Evolutionary conservation across 1,140 invertebrate species (phyloP), one percentile per base, ranked within the genome.

Genomic region (Protaetia brevitarsis): DNA sequence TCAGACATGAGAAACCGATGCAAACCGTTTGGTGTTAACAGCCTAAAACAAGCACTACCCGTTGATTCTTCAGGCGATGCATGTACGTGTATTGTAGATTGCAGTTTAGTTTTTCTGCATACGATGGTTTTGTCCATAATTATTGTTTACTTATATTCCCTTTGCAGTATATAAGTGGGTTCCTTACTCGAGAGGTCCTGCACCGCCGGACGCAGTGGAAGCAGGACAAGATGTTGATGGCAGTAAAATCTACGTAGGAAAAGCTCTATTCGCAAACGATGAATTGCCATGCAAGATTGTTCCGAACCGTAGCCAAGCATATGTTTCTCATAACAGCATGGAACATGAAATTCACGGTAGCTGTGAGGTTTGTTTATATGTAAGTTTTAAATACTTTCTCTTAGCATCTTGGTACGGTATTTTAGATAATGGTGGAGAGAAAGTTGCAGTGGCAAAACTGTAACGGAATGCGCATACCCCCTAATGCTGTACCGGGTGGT

Each of bases 401-500:
- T 8, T 19, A 7, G 5, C 10, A 7, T n/a, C n/a, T n/a, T n/a
- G n/a, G 5, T 8, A 51, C 21, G 21, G 21, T 51, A 13, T 62
- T 36, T 36, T 60, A 79, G 77, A 68, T 78, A 34, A 37, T 84
- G 72, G 79, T 82, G 66, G 77, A 73, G 2, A 64, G 71, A 30
- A 72, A 78, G 41, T 77, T 84, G 31, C 68, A 76, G 16, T 88
- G 86, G 86, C 75, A 30, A 74, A 8, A 71, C 78, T 11, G 71
- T 68, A 62, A 74, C 84, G 66, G 86, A 85, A 1, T 23, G 16
- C 71, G 77, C 10, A 79, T 87, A 5, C 87, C 87, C 0, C 74
- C 77, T 1, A 79, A 82, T 36, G 84, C 87, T 1, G 80, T 88
- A 27, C 73, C 78, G 36, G 83, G 80, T 36, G 87, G 87, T 10